phyloP scores from a whole-genome alignment of 2,113 vertebrate species.

The Strix aluco region DNA sequence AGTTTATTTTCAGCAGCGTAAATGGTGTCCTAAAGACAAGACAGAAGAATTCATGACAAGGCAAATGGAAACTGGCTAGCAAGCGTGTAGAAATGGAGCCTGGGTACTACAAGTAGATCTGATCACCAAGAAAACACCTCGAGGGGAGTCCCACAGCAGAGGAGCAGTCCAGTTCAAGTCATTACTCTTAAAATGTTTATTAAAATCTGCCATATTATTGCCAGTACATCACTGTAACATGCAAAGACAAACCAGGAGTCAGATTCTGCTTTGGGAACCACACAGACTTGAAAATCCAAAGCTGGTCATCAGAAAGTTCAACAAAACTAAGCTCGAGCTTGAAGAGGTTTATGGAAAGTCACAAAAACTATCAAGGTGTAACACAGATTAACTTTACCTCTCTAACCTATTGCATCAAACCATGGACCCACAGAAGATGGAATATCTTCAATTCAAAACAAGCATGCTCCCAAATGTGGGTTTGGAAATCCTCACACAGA shows the following conservation, averaged over 20 bases:
- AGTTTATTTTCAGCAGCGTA: slow-evolving; percentile 2
- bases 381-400: neutral
- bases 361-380: neutral
- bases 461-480: neutral
- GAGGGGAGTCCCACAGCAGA: neutral
- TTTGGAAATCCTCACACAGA: slow-evolving; percentile 4
- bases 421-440: neutral
- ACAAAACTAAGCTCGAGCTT: neutral
- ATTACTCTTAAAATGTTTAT: slow-evolving; percentile 2
- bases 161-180: neutral
- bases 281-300: neutral
- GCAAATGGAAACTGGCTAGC: neutral
- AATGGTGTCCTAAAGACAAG: neutral
- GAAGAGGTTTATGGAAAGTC: neutral
- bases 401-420: neutral
- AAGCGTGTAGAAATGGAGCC: neutral
- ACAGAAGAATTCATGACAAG: neutral
- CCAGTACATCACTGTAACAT: neutral
- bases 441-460: slow-evolving; percentile 14
- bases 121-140: neutral
- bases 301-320: neutral
- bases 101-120: neutral
- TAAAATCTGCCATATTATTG: neutral
- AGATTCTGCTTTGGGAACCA: neutral
- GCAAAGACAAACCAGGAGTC: neutral